A percentile compares a stretch with the other conserved stretches of the same genome.
phyloP scores from a whole-genome alignment of 2,888 invertebrate genomes.

The Xestia ashworthii region DNA sequence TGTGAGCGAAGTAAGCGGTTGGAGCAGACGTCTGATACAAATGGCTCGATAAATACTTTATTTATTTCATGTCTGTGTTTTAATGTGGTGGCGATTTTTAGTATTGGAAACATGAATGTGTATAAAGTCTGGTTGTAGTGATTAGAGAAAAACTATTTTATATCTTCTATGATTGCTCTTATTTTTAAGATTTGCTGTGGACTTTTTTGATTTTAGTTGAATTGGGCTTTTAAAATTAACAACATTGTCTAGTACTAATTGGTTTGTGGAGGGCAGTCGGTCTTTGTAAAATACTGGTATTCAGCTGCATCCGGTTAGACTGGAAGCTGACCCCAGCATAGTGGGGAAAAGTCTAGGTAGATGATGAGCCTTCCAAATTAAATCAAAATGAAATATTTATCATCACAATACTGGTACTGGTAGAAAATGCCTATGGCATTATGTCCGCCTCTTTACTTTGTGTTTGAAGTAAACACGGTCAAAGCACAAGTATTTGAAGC shows the following conservation, averaged over 20 bases:
- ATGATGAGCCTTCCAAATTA: too few relatives aligned
- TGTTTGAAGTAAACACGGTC: too few relatives aligned
- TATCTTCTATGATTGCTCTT: not conserved
- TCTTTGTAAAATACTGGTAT: not conserved
- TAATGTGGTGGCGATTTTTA: slow-evolving; percentile 31
- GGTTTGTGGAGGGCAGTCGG: not conserved
- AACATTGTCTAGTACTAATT: not conserved
- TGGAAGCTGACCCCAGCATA: too few relatives aligned
- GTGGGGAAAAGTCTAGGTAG: too few relatives aligned
- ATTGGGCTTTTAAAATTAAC: not conserved
- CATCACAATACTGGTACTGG: too few relatives aligned
- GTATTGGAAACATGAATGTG: slow-evolving; percentile 2
- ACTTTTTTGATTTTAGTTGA: not conserved
- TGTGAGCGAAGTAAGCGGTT: slow-evolving; percentile 59
- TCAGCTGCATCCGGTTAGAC: too few relatives aligned
- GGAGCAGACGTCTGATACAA: slow-evolving; percentile 59
- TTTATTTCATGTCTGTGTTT: slow-evolving; percentile 51
- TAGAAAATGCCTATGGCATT: too few relatives aligned
- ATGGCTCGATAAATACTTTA: slow-evolving; percentile 60
- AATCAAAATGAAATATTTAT: too few relatives aligned
- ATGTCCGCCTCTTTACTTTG: too few relatives aligned
- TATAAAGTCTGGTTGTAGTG: not conserved
- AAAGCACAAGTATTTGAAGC: too few relatives aligned
- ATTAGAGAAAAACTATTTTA: not conserved
- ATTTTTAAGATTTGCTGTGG: too few relatives aligned